Base-by-base conservation (phyloP, 2,888 invertebrate genomes). In the Brachynemurus nebulosus region DNA sequence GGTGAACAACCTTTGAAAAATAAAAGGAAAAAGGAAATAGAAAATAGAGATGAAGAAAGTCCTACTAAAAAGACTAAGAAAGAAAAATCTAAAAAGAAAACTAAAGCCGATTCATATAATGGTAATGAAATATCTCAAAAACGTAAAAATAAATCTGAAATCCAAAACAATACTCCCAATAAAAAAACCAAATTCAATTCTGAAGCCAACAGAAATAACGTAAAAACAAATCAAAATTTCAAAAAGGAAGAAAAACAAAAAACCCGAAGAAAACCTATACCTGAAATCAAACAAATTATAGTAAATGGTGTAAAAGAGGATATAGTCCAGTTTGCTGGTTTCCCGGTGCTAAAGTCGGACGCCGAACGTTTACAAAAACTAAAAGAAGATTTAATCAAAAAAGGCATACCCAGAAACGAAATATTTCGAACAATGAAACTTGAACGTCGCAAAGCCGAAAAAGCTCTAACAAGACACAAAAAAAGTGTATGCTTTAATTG, bases 401-500 rank as follows among this genome's bases (percentile, higher is more conserved):
- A 75, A 62, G 78, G 76, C 1, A 71, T 83, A 47, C 78, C 82
- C 0, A 71, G 74, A 55, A 73, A 73, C 54, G 80, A 82, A 57
- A 73, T 84, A 1, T 67, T 75, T 42, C 64, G 66, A 33, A 75
- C 78, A 3, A 68, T 84, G 60, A 81, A 83, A 58, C 55, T 79
- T 14, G 81, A 83, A 57, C 67, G 82, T 38, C 63, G 84, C 46
- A 72, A 72, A 57, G 81, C 83, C 4, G 84, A 85, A 55, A 84
- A 83, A 61, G 72, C 74, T 1, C 63, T 84, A 23, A 68, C 80
- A 1, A 67, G 80, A 35, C 61, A 77, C 42, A 76, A 74, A 54
- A 78, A 76, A 54, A 77, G 78, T 59, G 78, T 80, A 2, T 89
- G 89, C 58, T 89, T 81, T 57, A 80, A 86, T 53, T 89, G 89